A percentile compares a stretch with the other conserved stretches of the same genome.
Conservation (phyloP, 2,888 invertebrate species). For the Eupelmus urozonus region DNA sequence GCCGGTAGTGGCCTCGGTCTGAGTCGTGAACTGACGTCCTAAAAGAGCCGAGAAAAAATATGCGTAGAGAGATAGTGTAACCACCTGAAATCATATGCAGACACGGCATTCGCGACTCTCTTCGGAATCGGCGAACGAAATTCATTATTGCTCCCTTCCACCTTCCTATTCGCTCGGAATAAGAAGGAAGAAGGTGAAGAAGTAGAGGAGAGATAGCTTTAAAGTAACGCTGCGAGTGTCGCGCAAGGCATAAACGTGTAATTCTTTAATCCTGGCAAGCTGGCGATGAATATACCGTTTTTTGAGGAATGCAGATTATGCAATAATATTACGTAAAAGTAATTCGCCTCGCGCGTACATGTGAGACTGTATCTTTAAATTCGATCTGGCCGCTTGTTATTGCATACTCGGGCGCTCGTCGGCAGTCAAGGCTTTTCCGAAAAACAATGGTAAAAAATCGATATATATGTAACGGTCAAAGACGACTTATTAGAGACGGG, state of each 20-base stretch:
- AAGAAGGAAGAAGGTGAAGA: neutral
- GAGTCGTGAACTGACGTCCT: slow-evolving; percentile 87
- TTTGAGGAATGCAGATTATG: slow-evolving; percentile 52
- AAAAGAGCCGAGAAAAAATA: slow-evolving; percentile 93
- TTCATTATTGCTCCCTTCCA: neutral
- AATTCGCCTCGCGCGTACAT: slow-evolving; percentile 51
- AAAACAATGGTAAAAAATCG: slow-evolving; percentile 43
- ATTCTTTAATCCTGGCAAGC: neutral
- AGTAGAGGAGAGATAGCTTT: neutral
- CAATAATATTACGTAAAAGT: slow-evolving; percentile 59
- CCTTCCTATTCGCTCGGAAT: neutral
- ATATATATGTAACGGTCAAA: too few relatives aligned
- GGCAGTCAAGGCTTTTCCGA: slow-evolving; percentile 55
- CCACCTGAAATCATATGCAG: slow-evolving; percentile 83
- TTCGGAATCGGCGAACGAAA: neutral
- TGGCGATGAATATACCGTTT: slow-evolving; percentile 21
- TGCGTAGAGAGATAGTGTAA: slow-evolving; percentile 92
- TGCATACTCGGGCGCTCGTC: slow-evolving; percentile 28
- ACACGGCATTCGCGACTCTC: slow-evolving; percentile 44
- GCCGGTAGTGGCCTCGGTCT: slow-evolving; percentile 67
- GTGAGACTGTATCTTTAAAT: slow-evolving; percentile 57
- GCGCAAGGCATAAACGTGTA: too few relatives aligned
- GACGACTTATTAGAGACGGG: too few relatives aligned
- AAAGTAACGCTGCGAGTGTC: neutral
- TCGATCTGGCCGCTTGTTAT: slow-evolving; percentile 57